These are phyloP conservation scores for Drosophila navojoa DNA, from an alignment of 1,140 invertebrate species.

Conservation along the genomic window DNA sequence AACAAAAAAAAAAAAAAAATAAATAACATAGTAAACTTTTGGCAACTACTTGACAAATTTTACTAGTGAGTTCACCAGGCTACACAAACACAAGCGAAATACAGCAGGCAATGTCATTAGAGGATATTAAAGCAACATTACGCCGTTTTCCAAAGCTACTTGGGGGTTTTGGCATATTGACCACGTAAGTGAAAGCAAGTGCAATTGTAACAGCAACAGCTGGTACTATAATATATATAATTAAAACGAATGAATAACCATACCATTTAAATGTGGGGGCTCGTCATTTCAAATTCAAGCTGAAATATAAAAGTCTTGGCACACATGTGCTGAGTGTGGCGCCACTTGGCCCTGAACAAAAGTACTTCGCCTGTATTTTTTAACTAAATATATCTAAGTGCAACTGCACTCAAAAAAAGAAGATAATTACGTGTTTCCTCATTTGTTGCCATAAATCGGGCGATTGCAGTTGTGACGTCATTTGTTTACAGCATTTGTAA, in stretches of 20 bases:
- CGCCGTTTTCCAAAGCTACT: slow-evolving; percentile 74
- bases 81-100: slow-evolving; percentile 46
- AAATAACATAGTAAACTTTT: slow-evolving; percentile 61
- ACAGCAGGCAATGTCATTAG: slow-evolving; percentile 70
- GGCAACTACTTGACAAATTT: slow-evolving; percentile 49
- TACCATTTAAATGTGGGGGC: slow-evolving; percentile 16
- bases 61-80: slow-evolving; percentile 30
- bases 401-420: slow-evolving; percentile 17
- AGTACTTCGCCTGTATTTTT: background rate
- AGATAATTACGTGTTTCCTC: slow-evolving; percentile 52
- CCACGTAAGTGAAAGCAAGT: slow-evolving; percentile 65
- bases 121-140: slow-evolving; percentile 68
- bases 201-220: slow-evolving; percentile 16
- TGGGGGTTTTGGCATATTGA: slow-evolving; percentile 74
- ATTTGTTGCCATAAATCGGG: slow-evolving; percentile 47
- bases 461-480: slow-evolving; percentile 63
- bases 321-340: slow-evolving; percentile 13
- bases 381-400: slow-evolving; percentile 9
- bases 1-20: slow-evolving; percentile 30
- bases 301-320: background rate
- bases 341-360: slow-evolving; percentile 28
- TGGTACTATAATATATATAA: background rate
- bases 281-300: slow-evolving; percentile 23
- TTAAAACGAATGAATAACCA: background rate
- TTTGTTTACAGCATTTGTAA: slow-evolving; percentile 65